These are phyloP conservation scores for Bungarus multicinctus DNA, from an alignment of 2,113 vertebrate species.

Conservation along the genomic window DNA sequence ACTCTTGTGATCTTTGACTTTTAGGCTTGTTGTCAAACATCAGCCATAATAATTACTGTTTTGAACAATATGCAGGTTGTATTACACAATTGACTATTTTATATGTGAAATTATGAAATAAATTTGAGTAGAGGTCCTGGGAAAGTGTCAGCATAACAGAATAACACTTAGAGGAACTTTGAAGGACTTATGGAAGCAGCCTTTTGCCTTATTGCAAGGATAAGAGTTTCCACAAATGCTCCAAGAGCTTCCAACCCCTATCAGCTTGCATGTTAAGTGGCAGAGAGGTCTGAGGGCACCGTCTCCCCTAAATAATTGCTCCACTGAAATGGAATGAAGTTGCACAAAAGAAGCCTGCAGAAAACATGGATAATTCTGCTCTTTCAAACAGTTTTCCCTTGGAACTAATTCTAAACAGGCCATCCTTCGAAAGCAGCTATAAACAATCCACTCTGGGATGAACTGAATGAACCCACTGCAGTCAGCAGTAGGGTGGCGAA, in stretches of 20 bases:
- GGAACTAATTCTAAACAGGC: not conserved
- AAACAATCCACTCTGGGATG: not conserved
- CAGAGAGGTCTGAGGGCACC: not conserved
- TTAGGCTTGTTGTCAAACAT: too few relatives aligned
- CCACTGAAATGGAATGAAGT: not conserved
- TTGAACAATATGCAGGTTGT: too few relatives aligned
- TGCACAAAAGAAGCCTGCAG: not conserved
- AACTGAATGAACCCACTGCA: too few relatives aligned
- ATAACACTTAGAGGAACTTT: too few relatives aligned
- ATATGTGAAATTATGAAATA: too few relatives aligned
- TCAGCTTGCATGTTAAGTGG: not conserved
- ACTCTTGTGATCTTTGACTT: too few relatives aligned
- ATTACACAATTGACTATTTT: too few relatives aligned
- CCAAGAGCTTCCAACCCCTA: not conserved
- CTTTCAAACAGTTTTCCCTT: not conserved
- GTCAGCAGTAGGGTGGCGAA: rapidly evolving
- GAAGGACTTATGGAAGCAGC: not conserved
- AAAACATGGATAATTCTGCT: not conserved
- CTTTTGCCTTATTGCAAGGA: not conserved
- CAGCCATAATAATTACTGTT: too few relatives aligned
- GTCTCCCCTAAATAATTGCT: not conserved
- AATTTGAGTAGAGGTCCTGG: too few relatives aligned
- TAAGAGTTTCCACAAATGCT: not conserved
- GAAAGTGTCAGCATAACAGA: too few relatives aligned
- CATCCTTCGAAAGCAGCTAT: not conserved